phyloP scores from a whole-genome alignment of 2,797 vertebrate species.

The Cynodonichthys magdalenae region DNA sequence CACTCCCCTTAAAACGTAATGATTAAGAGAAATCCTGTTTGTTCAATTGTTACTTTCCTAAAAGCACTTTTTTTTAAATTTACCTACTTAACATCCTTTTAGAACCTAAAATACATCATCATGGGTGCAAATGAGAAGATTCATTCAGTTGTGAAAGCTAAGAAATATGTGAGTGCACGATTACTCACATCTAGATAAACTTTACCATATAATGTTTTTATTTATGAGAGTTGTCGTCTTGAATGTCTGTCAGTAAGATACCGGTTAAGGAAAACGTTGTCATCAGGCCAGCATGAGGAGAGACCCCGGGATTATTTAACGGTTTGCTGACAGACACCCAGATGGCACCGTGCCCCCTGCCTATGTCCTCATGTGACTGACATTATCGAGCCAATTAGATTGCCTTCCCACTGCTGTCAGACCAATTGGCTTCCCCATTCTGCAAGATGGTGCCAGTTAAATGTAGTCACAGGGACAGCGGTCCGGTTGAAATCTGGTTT shows the following conservation, averaged over 20 bases:
- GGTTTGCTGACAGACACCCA: slow-evolving; percentile 82
- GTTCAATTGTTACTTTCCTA: neutral
- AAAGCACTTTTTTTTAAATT: slow-evolving; percentile 4
- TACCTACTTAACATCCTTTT: no score
- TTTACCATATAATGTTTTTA: slow-evolving; percentile 14
- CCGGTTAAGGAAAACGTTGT: slow-evolving; percentile 63
- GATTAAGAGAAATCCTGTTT: slow-evolving; percentile 28
- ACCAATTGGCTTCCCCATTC: slow-evolving; percentile 65
- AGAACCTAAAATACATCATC: no score
- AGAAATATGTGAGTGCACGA: no score
- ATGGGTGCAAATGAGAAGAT: no score
- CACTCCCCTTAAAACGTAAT: slow-evolving; percentile 14
- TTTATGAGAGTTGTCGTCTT: slow-evolving; percentile 29
- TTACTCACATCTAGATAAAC: neutral
- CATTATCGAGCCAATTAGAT: slow-evolving; percentile 75
- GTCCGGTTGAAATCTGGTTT: slow-evolving; percentile 47
- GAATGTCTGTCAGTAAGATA: slow-evolving; percentile 32
- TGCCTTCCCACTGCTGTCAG: slow-evolving; percentile 55
- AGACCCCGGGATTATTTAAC: slow-evolving; percentile 79
- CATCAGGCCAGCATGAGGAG: slow-evolving; percentile 39
- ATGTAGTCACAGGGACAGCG: slow-evolving; percentile 53
- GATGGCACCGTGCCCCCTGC: slow-evolving; percentile 79
- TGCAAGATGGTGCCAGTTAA: slow-evolving; percentile 54
- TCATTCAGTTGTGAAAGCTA: no score
- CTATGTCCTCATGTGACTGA: slow-evolving; percentile 48